Evolutionary conservation across 2,888 invertebrate species (phyloP).

Genomic region (Phania funesta): DNA sequence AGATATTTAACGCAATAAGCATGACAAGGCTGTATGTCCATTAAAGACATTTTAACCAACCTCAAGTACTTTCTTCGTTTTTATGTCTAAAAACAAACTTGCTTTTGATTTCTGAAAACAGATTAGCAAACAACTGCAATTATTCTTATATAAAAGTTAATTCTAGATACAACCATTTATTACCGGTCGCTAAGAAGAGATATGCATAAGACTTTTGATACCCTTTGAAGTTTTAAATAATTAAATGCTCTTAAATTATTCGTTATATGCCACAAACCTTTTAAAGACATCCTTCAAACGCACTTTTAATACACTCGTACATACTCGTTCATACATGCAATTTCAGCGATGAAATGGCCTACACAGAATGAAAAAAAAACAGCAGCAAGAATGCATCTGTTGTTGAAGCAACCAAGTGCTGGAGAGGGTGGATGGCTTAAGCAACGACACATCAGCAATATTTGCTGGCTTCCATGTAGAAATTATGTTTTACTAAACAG

Average conservation of each 20-base stretch:
- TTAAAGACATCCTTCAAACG: not conserved
- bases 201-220: not conserved
- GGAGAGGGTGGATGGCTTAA: constrained; percentile 52
- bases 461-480: constrained; percentile 49
- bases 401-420: constrained; percentile 47
- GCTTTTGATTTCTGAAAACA: no score
- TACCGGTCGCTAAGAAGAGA: no score
- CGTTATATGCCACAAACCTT: not conserved
- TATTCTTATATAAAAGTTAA: no score
- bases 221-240: not conserved
- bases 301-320: constrained; percentile 8
- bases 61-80: no score
- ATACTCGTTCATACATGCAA: no score
- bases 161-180: no score
- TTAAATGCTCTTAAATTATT: not conserved
- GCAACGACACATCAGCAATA: constrained; percentile 26
- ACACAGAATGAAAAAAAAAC: not conserved
- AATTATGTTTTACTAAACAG: constrained; percentile 42
- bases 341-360: not conserved
- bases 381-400: not conserved
- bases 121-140: no score
- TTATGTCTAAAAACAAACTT: no score
- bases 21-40: no score
- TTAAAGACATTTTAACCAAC: no score
- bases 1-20: no score